Conservation (phyloP, 2,113 vertebrate genomes). For the Cnemophilus loriae region DNA sequence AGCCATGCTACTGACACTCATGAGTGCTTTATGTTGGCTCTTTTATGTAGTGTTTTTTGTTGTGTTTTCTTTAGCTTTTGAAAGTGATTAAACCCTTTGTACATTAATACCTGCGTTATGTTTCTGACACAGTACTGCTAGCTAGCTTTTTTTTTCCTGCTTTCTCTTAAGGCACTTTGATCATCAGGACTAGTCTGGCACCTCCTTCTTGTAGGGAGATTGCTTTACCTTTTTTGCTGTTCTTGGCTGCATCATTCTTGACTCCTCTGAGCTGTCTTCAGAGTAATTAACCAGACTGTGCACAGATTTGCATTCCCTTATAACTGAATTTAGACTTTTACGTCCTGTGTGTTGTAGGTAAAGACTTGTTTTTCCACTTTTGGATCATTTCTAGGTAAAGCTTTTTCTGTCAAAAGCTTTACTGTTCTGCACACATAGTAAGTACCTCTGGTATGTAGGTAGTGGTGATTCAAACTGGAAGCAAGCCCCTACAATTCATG, state of each 20-base stretch:
- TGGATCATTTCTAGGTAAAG: background rate
- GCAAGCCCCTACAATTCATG: background rate
- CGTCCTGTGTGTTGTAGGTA: background rate
- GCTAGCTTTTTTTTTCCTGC: background rate
- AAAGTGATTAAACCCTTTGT: slow-evolving; percentile 9
- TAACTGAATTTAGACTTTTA: background rate
- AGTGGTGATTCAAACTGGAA: background rate
- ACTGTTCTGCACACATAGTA: background rate
- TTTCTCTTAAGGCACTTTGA: background rate
- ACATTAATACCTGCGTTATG: background rate
- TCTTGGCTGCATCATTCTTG: background rate
- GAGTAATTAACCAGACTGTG: background rate
- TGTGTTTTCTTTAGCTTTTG: slow-evolving; percentile 1
- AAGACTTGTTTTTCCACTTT: background rate
- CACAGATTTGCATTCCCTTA: background rate
- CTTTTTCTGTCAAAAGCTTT: background rate
- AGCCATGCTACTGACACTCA: background rate
- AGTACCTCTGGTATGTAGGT: background rate
- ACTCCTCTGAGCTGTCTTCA: background rate
- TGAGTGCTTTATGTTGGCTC: background rate
- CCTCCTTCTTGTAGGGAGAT: background rate
- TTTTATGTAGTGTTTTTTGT: background rate
- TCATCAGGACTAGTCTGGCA: slow-evolving; percentile 14
- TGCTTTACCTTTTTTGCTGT: background rate
- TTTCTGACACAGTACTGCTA: background rate